Conservation (phyloP, 2,888 invertebrate species). For the Julus scanicus region DNA sequence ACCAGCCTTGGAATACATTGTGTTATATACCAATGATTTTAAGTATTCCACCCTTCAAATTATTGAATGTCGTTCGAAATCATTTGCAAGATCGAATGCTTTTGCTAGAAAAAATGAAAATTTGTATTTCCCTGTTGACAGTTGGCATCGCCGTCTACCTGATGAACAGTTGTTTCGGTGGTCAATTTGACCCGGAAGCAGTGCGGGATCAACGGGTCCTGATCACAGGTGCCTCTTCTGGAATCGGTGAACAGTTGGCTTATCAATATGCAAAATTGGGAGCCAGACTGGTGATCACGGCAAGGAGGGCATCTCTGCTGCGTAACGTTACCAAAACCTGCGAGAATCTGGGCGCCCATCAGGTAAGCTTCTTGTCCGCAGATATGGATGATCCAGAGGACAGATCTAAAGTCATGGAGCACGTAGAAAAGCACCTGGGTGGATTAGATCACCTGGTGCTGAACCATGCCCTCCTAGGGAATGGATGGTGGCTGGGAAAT, state of each 20-base stretch:
- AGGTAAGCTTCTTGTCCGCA: background rate
- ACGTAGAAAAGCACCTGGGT: background rate
- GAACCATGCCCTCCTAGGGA: background rate
- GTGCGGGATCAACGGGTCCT: background rate
- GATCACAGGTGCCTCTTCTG: background rate
- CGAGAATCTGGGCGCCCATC: background rate
- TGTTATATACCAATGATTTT: too few species aligned
- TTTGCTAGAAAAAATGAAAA: too few species aligned
- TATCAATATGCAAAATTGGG: background rate
- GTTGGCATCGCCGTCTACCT: too few species aligned
- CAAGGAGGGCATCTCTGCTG: background rate
- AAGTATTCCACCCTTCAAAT: too few species aligned
- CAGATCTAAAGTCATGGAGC: background rate
- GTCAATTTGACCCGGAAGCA: background rate
- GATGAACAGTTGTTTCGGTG: too few species aligned
- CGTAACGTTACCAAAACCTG: background rate
- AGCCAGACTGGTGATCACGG: background rate
- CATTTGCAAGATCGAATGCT: too few species aligned
- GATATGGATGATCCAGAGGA: background rate
- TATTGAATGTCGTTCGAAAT: too few species aligned
- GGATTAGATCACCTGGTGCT: background rate
- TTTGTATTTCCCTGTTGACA: too few species aligned
- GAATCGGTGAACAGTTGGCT: background rate
- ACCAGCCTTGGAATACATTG: too few species aligned
- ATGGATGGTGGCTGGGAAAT: background rate